A percentile compares a stretch with the other conserved stretches of the same genome.
Evolutionary conservation across 2,888 invertebrate genomes (phyloP).

Genomic region (Ernsta delagoae): DNA sequence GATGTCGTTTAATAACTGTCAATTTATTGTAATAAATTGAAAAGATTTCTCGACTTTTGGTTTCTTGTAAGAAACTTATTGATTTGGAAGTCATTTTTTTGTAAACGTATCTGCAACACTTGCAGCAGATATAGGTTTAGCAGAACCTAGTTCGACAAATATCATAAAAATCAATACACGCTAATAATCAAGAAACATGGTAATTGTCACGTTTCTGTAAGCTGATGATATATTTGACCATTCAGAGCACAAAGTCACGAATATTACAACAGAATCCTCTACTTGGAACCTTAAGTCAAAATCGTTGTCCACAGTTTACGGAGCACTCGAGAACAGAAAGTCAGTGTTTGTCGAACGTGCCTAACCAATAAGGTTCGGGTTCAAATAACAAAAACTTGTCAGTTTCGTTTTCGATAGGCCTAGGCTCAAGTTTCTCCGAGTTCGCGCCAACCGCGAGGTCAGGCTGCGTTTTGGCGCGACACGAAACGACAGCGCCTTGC

Average conservation of each 20-base stretch:
- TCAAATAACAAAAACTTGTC: constrained; percentile 13
- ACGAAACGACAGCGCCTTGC: constrained; percentile 76
- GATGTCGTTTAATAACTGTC: constrained; percentile 19
- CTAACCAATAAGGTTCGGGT: not conserved
- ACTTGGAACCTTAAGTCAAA: constrained; percentile 1
- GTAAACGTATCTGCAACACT: too few relatives aligned
- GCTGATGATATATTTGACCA: not conserved
- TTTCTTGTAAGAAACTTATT: too few relatives aligned
- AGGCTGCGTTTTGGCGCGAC: constrained; percentile 69
- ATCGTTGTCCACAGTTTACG: not conserved
- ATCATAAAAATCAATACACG: not conserved
- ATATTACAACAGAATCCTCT: not conserved
- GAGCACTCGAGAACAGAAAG: not conserved
- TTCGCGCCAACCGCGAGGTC: constrained; percentile 63
- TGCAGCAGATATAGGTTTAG: too few relatives aligned
- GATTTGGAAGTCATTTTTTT: too few relatives aligned
- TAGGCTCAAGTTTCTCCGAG: constrained; percentile 39
- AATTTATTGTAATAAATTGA: constrained; percentile 18
- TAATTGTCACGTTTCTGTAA: not conserved
- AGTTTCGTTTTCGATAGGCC: constrained; percentile 44
- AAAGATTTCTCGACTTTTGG: constrained; percentile 16
- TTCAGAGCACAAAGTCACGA: constrained; percentile 8
- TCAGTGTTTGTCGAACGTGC: not conserved
- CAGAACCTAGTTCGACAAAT: not conserved
- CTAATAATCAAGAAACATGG: not conserved